A percentile compares a stretch with the other conserved stretches of the same genome.
Evolutionary conservation across 1,140 invertebrate species (phyloP).

Genomic region (Batillaria attramentaria): DNA sequence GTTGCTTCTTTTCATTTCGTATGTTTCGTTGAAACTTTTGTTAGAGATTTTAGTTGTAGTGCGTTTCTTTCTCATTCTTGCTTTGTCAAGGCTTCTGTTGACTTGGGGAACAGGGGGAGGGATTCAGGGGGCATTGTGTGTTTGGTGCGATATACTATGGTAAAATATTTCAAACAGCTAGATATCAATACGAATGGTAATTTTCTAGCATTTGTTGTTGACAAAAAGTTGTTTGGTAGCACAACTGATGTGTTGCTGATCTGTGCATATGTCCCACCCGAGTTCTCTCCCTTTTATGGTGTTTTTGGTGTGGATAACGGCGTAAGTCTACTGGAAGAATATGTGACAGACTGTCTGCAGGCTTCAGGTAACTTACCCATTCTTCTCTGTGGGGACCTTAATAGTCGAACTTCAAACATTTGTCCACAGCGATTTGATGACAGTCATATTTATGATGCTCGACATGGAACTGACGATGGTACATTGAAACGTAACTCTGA

Average conservation of each 20-base stretch:
- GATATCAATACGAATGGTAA: neutral
- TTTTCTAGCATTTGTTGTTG: slow-evolving; percentile 4
- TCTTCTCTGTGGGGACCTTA: slow-evolving; percentile 1
- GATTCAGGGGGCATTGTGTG: neutral
- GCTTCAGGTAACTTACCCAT: neutral
- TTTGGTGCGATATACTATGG: neutral
- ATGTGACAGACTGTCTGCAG: neutral
- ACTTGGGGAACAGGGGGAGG: neutral
- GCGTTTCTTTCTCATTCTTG: neutral
- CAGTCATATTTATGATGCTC: neutral
- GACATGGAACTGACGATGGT: neutral
- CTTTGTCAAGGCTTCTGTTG: neutral
- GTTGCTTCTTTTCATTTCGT: neutral
- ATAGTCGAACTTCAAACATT: neutral
- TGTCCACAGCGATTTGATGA: neutral
- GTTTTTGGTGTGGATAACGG: neutral
- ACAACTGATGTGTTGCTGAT: neutral
- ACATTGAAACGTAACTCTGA: slow-evolving; percentile 7
- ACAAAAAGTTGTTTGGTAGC: neutral
- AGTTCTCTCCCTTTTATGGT: neutral
- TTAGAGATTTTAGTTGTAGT: neutral
- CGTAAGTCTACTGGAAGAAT: neutral
- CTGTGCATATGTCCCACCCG: neutral
- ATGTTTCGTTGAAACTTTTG: slow-evolving; percentile 10
- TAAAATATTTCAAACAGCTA: neutral